Evolutionary conservation across 2,797 vertebrate species (phyloP), one percentile per base, ranked within the genome.

Genomic region (Chiroxiphia lanceolata): DNA sequence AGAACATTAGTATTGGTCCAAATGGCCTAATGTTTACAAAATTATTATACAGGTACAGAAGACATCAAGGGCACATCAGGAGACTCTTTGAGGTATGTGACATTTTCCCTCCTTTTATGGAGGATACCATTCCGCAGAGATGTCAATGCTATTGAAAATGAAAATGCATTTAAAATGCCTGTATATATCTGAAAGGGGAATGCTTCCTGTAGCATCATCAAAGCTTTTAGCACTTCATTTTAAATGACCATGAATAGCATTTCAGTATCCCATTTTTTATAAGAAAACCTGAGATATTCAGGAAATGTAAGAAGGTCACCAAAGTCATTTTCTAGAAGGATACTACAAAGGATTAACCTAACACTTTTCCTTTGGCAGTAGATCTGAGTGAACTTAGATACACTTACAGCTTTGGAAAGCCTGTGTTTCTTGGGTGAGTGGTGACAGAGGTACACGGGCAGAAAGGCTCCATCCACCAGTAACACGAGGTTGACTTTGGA

Each of bases 401-500:
- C 0, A 9, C 18, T n/a, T 48, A 71, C 20, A 71, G 40, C 25
- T 60, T 68, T 51, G 56, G 57, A 81, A 81, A 89, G 27, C 17
- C 27, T 27, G 2, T 13, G 47, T 21, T 79, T 65, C 34, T 45
- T 53, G 33, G 34, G 27, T n/a, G 27, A 25, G 17, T 25, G 17
- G 22, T 27, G 34, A 34, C 60, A 61, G 45, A 64, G 7, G 31
- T 8, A n/a, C 2, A 15, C 0, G 0, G 26, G 61, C 38, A 75
- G 45, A 63, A 88, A 91, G 29, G 33, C 17, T 79, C 59, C 33
- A 42, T 68, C 61, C 16, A 3, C 53, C 2, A 22, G 29, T 12
- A 88, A 68, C 26, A 15, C 0, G 0, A 36, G 26, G 8, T 1
- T 91, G 65, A 63, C 22, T 19, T 9, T 19, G 74, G 40, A 69